These are phyloP conservation scores for Telmatochromis sp. DNA, from an alignment of 2,113 vertebrate genomes.

Conservation along the genomic window DNA sequence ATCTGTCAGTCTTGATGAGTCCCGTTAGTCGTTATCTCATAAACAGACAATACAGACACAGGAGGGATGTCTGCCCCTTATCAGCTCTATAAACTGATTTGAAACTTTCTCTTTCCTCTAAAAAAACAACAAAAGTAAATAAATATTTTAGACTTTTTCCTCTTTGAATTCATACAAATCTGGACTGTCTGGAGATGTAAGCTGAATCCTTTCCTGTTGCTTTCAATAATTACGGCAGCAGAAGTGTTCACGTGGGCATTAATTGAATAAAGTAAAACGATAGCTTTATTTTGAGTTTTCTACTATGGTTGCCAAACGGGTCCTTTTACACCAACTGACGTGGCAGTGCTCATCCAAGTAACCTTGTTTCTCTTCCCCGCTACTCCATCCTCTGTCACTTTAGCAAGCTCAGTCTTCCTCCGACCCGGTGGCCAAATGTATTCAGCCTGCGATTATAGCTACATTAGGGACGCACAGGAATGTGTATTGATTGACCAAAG, in stretches of 20 bases:
- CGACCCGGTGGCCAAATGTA: constrained; percentile 47
- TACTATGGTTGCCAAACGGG: constrained; percentile 20
- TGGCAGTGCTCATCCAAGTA: constrained; percentile 12
- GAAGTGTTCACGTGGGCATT: constrained; percentile 15
- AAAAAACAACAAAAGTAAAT: not conserved
- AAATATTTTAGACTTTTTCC: not conserved
- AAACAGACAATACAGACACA: constrained; percentile 50
- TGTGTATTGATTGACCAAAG: constrained; percentile 68
- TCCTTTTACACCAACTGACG: constrained; percentile 50
- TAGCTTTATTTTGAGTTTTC: constrained; percentile 39
- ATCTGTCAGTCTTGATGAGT: constrained; percentile 58
- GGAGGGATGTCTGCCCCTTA: constrained; percentile 29
- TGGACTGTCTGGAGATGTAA: not conserved
- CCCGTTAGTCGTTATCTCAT: constrained; percentile 59
- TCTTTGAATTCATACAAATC: not conserved
- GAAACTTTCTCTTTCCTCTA: not conserved
- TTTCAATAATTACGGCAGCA: not conserved
- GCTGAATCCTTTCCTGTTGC: not conserved
- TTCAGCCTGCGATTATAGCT: constrained; percentile 65
- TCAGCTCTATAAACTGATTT: constrained; percentile 30
- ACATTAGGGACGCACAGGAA: constrained; percentile 70
- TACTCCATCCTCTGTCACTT: constrained; percentile 56
- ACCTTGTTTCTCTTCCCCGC: constrained; percentile 50
- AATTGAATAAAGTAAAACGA: constrained; percentile 52
- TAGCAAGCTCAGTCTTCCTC: constrained; percentile 26